Evolutionary conservation across 2,888 invertebrate genomes (phyloP).

Genomic region (Cheilosia impressa): DNA sequence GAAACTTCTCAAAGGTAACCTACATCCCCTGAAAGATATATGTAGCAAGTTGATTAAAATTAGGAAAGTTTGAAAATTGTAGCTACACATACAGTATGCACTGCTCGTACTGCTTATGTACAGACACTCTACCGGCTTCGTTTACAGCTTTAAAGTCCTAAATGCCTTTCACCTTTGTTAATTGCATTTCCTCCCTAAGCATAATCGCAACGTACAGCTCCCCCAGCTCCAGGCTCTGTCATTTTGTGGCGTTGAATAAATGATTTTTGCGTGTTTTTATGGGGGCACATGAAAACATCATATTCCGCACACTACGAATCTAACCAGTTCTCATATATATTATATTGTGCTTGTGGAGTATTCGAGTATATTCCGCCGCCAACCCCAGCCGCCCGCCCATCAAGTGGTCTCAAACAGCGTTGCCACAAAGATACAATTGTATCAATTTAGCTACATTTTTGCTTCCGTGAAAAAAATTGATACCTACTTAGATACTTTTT

Average conservation of each 20-base stretch:
- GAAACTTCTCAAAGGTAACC: too few relatives aligned
- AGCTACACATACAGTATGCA: too few relatives aligned
- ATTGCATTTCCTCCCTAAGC: too few relatives aligned
- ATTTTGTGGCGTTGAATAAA: slow-evolving; percentile 24
- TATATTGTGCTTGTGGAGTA: background rate
- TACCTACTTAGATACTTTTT: too few relatives aligned
- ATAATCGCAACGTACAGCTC: slow-evolving; percentile 20
- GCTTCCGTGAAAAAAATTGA: too few relatives aligned
- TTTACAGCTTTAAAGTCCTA: background rate
- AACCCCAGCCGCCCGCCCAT: slow-evolving; percentile 14
- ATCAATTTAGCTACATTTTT: too few relatives aligned
- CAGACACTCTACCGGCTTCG: too few relatives aligned
- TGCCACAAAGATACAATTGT: too few relatives aligned
- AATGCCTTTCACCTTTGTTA: background rate
- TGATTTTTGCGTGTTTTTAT: slow-evolving; percentile 28
- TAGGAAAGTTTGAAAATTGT: too few relatives aligned
- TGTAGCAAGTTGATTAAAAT: too few relatives aligned
- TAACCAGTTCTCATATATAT: slow-evolving; percentile 23
- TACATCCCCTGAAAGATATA: too few relatives aligned
- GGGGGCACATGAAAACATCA: background rate
- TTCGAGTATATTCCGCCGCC: background rate
- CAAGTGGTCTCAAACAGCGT: slow-evolving; percentile 23
- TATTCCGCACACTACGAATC: background rate
- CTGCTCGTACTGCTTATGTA: too few relatives aligned
- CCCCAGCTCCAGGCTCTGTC: background rate